Evolutionary conservation across 2,797 vertebrate species (phyloP), one percentile per base, ranked within the genome.

Genomic region (Molothrus ater): DNA sequence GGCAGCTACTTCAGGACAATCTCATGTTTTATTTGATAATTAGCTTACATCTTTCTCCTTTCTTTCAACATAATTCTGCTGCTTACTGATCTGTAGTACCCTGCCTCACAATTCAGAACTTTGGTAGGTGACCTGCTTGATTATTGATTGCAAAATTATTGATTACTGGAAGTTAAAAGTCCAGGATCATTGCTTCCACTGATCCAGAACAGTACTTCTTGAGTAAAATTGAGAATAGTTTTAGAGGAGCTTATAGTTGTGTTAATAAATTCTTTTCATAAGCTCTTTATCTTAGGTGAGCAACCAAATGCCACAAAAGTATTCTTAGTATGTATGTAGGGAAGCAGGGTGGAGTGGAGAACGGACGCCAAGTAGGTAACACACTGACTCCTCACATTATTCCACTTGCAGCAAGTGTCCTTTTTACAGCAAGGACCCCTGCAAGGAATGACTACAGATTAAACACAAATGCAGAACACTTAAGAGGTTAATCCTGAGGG

Each of bases 351-450:
- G 42, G 43, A 53, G 4, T 12, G 50, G 17, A n/a, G 6, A 68
- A 71, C 1, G 21, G 10, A 50, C 5, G 6, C 3, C 3, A 53
- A 4, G 3, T 3, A 31, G 8, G 21, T 32, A 74, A 40, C 20
- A 43, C 22, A 50, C 17, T 40, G 56, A 45, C 56, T 42, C 19
- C n/a, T 19, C 19, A 42, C 1, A 2, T 47, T 60, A 79, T 25
- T 51, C 15, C 22, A 47, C 10, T 78, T 47, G 28, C 24, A 51
- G 2, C 17, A n/a, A n/a, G n/a, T n/a, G n/a, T n/a, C n/a, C 4
- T 34, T 65, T 72, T 63, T 63, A 31, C 15, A 88, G 29, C 6
- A 3, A 88, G 4, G 17, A 53, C 22, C 13, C 17, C 34, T 53
- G 20, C 15, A 81, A 63, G 3, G 8, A 61, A 73, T 12, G 10